These are phyloP conservation scores for Gobio gobio DNA, from an alignment of 2,113 vertebrate species.

Conservation along the genomic window DNA sequence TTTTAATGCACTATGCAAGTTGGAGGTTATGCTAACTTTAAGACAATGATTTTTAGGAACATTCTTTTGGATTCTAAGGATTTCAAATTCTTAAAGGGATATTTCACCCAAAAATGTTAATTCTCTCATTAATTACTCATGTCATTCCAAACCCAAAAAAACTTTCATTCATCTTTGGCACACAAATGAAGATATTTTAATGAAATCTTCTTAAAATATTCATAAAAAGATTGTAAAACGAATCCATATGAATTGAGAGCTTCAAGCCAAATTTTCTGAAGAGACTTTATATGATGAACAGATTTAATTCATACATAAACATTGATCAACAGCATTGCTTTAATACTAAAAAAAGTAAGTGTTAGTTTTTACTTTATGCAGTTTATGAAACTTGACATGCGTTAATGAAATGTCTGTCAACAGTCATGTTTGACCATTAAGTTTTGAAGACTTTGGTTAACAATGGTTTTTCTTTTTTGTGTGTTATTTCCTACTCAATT, in stretches of 20 bases:
- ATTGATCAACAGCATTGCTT: background rate
- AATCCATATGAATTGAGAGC: no score
- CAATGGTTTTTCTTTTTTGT: conserved; percentile 23
- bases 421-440: background rate
- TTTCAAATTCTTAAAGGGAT: background rate
- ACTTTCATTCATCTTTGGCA: no score
- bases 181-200: no score
- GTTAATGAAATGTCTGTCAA: background rate
- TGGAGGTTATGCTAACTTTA: background rate
- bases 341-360: background rate
- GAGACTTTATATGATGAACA: no score
- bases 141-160: no score
- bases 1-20: no score
- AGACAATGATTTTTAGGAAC: background rate
- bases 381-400: background rate
- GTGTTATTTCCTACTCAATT: conserved; percentile 42
- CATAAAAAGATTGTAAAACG: no score
- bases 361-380: background rate
- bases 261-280: no score
- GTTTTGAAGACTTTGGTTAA: background rate
- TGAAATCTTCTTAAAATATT: no score
- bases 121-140: no score
- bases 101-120: no score
- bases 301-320: no score
- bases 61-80: background rate